Percentiles rank a stretch among this genome's conserved stretches.
Conservation (phyloP, 1,140 invertebrate genomes). For the Thaumetopoea pityocampa region DNA sequence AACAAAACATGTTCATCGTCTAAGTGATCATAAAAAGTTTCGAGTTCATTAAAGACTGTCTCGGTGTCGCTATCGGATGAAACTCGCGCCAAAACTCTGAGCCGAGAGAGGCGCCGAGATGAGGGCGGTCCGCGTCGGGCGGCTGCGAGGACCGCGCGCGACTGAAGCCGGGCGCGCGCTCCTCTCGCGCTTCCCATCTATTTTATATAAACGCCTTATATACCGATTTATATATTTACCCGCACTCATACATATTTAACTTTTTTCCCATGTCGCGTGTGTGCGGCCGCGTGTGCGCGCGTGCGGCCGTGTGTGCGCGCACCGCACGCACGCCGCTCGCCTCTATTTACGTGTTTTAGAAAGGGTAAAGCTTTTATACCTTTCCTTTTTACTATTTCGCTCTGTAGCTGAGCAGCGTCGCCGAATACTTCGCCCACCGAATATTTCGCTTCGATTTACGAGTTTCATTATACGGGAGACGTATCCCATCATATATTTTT, state of each 20-base stretch:
- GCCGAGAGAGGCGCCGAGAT: background rate
- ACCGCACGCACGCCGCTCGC: constrained; percentile 49
- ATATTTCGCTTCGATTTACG: constrained; percentile 72
- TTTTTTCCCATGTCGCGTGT: constrained; percentile 74
- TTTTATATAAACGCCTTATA: constrained; percentile 71
- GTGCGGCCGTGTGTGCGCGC: constrained; percentile 40
- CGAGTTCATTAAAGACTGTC: constrained; percentile 14
- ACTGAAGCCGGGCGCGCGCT: constrained; percentile 52
- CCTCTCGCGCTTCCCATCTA: constrained; percentile 56
- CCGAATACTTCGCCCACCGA: constrained; percentile 58
- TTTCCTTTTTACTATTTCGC: constrained; percentile 68
- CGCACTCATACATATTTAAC: constrained; percentile 75
- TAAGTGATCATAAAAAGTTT: constrained; percentile 18
- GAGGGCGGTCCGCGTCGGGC: constrained; percentile 16
- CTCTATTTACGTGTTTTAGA: constrained; percentile 73
- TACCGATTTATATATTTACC: constrained; percentile 76
- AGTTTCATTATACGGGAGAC: no score
- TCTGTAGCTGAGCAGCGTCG: constrained; percentile 57
- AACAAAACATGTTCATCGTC: background rate
- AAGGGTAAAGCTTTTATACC: constrained; percentile 75
- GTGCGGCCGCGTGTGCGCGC: constrained; percentile 39
- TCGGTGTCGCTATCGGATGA: constrained; percentile 14
- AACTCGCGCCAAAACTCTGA: constrained; percentile 24
- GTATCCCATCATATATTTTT: no score
- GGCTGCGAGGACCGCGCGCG: constrained; percentile 40